Evolutionary conservation across 2,888 invertebrate species (phyloP).

Genomic region (Cataglyphis rosenhaueri): DNA sequence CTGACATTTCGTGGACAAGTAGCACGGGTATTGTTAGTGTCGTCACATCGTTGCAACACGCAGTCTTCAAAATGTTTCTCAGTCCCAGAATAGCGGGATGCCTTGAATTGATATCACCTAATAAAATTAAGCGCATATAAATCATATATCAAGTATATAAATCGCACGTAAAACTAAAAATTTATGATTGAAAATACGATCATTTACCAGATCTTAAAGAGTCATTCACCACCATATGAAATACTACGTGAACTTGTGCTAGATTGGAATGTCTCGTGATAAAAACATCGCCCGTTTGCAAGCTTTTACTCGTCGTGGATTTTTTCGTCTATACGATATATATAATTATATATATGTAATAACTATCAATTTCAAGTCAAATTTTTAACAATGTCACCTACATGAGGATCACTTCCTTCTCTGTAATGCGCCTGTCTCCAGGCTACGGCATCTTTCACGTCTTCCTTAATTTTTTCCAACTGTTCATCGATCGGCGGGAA

Average conservation of each 20-base stretch:
- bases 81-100: conserved; percentile 98
- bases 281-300: conserved; percentile 94
- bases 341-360: background rate
- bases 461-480: conserved; percentile 89
- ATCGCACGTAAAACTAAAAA: background rate
- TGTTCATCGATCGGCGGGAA: conserved; percentile 95
- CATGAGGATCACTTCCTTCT: conserved; percentile 82
- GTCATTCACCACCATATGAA: conserved; percentile 97
- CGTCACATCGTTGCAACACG: conserved; percentile 97
- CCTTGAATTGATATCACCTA: conserved; percentile 96
- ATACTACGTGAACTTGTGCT: conserved; percentile 97
- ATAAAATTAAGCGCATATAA: conserved; percentile 77
- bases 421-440: conserved; percentile 84
- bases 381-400: conserved; percentile 55
- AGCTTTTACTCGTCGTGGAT: conserved; percentile 87
- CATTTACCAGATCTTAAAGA: conserved; percentile 86
- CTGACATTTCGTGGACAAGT: conserved; percentile 96
- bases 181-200: background rate
- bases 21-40: conserved; percentile 97
- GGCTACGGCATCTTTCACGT: conserved; percentile 87
- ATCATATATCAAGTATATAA: background rate
- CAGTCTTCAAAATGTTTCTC: conserved; percentile 97
- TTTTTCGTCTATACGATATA: conserved; percentile 80
- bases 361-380: background rate
- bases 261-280: conserved; percentile 97